Evolutionary conservation across 2,888 invertebrate species (phyloP), one percentile per base, ranked within the genome.

Genomic region (Chorisops tibialis): DNA sequence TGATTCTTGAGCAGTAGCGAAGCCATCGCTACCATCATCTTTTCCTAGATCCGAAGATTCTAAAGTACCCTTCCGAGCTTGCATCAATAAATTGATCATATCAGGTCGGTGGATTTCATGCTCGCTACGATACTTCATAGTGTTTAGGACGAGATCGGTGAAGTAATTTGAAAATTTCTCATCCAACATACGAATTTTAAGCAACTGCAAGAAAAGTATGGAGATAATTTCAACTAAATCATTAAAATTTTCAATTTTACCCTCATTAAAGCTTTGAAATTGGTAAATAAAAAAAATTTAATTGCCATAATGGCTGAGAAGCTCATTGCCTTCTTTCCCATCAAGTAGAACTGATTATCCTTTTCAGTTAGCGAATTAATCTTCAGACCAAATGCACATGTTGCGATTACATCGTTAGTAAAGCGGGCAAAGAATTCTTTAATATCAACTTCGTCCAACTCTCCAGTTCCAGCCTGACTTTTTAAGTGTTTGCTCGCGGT

Each of bases 311-410:
- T 1, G 7, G 60, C 59, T 5, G 62, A 68, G 47, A 80, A 78
- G 18, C 73, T 72, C 0, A 80, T 75, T 1, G 76, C 70, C 5
- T 70, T 68, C 64, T 77, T 79, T 1, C 81, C 81, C 74, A 76
- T 79, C n/a, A 68, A 59, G 64, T 79, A 84, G 70, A 85, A 85
- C 38, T 80, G 72, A 66, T 84, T 84, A 14, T 82, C 68, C 5
- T 72, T 74, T 0, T 82, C 75, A 2, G 70, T 70, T n/a, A 81
- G 74, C 0, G 85, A 85, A 71, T 85, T 78, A 1, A 83, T 79
- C 61, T 81, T 77, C 0, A 80, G 63, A 0, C 80, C 80, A 59
- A 75, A 76, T 0, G 74, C 76, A 45, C 71, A 69, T 0, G 76
- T 73, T 0, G 78, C 79, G 19, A 80, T 79, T 0, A 76, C 71